Percentiles rank a stretch among this genome's conserved stretches.
Conservation (phyloP, 2,797 vertebrate species). For the Lacerta agilis region DNA sequence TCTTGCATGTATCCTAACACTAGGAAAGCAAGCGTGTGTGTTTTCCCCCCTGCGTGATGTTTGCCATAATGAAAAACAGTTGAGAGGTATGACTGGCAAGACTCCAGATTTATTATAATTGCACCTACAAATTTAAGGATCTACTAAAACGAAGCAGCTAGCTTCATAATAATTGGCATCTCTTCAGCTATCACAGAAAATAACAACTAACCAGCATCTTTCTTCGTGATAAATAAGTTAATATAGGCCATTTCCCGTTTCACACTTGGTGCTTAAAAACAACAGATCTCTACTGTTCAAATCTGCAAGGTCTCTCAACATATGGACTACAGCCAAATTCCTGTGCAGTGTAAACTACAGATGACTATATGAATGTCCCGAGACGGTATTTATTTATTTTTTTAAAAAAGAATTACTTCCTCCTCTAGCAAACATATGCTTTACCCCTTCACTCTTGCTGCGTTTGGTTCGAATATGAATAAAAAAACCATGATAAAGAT, state of each 20-base stretch:
- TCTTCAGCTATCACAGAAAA: conserved; percentile 7
- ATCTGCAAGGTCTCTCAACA: conserved; percentile 57
- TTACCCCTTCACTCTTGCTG: neutral
- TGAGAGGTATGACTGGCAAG: neutral
- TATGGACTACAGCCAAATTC: conserved; percentile 38
- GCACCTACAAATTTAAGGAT: conserved; percentile 24
- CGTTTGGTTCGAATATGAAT: neutral
- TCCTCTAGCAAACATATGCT: neutral
- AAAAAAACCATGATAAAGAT: neutral
- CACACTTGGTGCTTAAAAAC: conserved; percentile 54
- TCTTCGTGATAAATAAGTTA: conserved; percentile 36
- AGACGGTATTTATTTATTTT: conserved; percentile 25
- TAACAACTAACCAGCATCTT: neutral
- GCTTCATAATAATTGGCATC: conserved; percentile 23
- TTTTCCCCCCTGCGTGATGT: neutral
- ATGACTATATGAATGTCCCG: conserved; percentile 8
- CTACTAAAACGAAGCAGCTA: neutral
- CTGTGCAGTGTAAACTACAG: conserved; percentile 28
- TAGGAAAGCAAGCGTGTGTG: neutral
- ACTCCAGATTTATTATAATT: neutral
- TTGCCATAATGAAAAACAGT: conserved; percentile 10
- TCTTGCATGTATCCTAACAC: neutral
- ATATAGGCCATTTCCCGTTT: conserved; percentile 61
- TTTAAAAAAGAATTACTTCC: conserved; percentile 1
- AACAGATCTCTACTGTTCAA: conserved; percentile 52